Evolutionary conservation across 2,888 invertebrate species (phyloP), one percentile per base, ranked within the genome.

Genomic region (Gymnosoma rotundatum): DNA sequence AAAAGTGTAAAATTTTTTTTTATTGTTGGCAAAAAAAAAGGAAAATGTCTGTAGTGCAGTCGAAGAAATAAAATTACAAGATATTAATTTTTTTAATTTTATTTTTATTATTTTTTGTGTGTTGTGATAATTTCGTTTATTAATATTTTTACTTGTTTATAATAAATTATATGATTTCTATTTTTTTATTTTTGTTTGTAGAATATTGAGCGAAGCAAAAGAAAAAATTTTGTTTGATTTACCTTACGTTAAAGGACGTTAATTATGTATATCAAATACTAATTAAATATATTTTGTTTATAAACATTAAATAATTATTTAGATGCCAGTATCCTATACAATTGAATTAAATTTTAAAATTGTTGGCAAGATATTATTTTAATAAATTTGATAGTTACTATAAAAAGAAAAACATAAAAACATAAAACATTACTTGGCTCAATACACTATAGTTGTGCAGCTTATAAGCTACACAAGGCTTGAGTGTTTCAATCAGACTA

Each of bases 351-450:
- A 70, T 32, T 14, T 76, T 70, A 45, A 73, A 79, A 70, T 83
- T 74, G 78, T 81, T 81, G 84, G 84, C 84, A 84, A 84, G 84
- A 84, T 84, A 66, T 73, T 79, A 42, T 20, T 79, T 64, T 25
- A n/a, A 45, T 45, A 60, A 52, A 32, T 63, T 63, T 73, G 58
- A 58, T 63, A 61, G 48, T 50, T 54, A 38, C 58, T 64, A 64
- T 61, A 60, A 25, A 60, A 56, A n/a, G n/a, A n/a, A n/a, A n/a
- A 25, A 25, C 25, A 25, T 1, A 25, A 25, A 25, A 25, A 25
- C 1, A n/a, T 2, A 25, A 63, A 25, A 9, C 38, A 60, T 42
- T 20, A 18, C 50, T 10, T 42, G 42, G 42, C 42, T 42, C 42
- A 42, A 42, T 52, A 18, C 10, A 52, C 18, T 52, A 10, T 12